phyloP scores from a whole-genome alignment of 2,888 invertebrate genomes.

The Lordiphosa andalusiaca region DNA sequence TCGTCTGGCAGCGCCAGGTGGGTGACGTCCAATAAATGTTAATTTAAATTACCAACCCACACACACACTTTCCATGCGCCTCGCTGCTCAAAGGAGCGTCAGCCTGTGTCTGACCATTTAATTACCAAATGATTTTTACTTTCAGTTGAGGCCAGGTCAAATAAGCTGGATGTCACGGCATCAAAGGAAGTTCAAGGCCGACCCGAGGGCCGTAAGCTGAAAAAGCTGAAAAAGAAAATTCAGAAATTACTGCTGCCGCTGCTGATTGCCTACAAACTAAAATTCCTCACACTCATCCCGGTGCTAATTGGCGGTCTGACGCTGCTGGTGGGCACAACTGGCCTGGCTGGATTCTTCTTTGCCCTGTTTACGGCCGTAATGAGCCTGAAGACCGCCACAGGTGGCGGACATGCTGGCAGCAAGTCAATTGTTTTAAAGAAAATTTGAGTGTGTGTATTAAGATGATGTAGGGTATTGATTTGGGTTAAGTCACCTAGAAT shows the following conservation, averaged over 20 bases:
- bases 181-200: constrained; percentile 66
- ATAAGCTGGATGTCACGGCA: constrained; percentile 37
- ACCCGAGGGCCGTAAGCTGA: constrained; percentile 73
- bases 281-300: constrained; percentile 89
- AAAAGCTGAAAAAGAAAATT: constrained; percentile 83
- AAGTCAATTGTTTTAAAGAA: constrained; percentile 69
- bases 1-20: constrained; percentile 14
- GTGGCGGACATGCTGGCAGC: constrained; percentile 46
- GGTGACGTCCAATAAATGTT: constrained; percentile 10
- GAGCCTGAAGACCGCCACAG: constrained; percentile 83
- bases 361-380: constrained; percentile 91
- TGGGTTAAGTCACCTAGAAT: too few relatives aligned
- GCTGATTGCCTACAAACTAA: constrained; percentile 90
- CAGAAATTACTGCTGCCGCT: constrained; percentile 88
- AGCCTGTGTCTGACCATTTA: constrained; percentile 43
- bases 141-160: constrained; percentile 22
- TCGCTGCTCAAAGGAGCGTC: constrained; percentile 26
- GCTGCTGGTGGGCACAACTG: constrained; percentile 88
- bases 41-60: constrained; percentile 2
- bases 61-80: constrained; percentile 21
- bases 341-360: constrained; percentile 92
- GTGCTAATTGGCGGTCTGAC: constrained; percentile 86
- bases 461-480: constrained; percentile 2
- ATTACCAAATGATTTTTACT: constrained; percentile 38
- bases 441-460: constrained; percentile 36